Base-by-base conservation (phyloP, 2,113 vertebrate species). In the Ibidorhyncha struthersii region DNA sequence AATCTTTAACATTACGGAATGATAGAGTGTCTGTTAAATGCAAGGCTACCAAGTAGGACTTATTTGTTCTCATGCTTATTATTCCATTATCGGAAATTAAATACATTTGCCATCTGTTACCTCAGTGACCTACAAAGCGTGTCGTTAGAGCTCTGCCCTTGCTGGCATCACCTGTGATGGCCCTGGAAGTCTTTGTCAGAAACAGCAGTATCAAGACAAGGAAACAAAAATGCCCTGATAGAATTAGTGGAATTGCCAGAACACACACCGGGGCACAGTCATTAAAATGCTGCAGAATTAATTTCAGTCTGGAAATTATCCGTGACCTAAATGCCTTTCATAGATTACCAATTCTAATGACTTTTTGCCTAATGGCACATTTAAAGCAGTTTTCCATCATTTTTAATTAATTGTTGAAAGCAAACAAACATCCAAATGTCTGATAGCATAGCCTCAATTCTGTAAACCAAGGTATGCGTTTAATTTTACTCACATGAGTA, bases 241-340 rank as follows among this genome's bases (percentile, higher is more conserved):
- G 49, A 81, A 74, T 49, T 32, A 82, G 58, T 34, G 41, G 71
- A 80, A 82, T 25, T 92, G 50, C 45, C 38, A 94, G 52, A 81
- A 86, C 0, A 2, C 1, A 8, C 21, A 58, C 45, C 0, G 0
- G 18, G 86, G 55, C 50, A 83, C 20, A 82, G 74, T 73, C 61
- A 95, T 91, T 89, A 86, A 94, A 74, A 92, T 49, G 58, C 62
- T 90, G 78, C 47, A 92, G 71, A 84, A 96, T 84, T 94, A 82
- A 92, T 94, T 96, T 95, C 82, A 92, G 29, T 55, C 77, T 90
- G 88, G 66, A 97, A 96, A 89, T 78, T 89, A 89, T 82, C 90
- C 3, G 0, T 89, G 85, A 86, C 90, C 65, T 89, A 84, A 82
- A 90, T 92, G 89, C 14, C 43, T 86, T 67, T 84, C 86, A 91